Evolutionary conservation across 1,140 invertebrate genomes (phyloP).

Genomic region (Danaus plexippus): DNA sequence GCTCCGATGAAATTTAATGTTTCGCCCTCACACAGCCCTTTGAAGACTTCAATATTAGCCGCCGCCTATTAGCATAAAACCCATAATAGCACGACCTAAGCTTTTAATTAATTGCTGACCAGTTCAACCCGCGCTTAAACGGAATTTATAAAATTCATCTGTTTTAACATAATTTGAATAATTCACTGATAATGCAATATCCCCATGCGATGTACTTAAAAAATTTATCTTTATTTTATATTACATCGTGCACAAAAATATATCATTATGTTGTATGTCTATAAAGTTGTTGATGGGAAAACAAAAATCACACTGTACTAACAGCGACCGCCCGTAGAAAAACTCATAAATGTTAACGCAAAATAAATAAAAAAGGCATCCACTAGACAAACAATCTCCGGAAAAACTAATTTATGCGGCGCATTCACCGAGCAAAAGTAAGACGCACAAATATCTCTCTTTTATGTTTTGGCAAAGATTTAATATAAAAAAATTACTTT

Average conservation of each 20-base stretch:
- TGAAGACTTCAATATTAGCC: constrained; percentile 54
- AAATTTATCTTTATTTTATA: too few relatives aligned
- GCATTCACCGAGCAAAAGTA: constrained; percentile 44
- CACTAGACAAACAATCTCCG: constrained; percentile 62
- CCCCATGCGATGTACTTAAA: too few relatives aligned
- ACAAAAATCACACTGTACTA: constrained; percentile 29
- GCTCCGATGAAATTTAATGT: constrained; percentile 51
- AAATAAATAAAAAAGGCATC: constrained; percentile 59
- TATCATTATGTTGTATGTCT: not conserved
- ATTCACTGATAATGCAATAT: too few relatives aligned
- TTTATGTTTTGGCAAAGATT: constrained; percentile 67
- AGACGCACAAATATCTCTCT: constrained; percentile 55
- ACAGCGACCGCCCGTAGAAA: constrained; percentile 39
- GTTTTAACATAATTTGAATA: constrained; percentile 37
- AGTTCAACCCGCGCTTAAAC: constrained; percentile 28
- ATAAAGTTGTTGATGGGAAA: constrained; percentile 24
- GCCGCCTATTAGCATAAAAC: constrained; percentile 60
- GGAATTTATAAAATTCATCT: constrained; percentile 27
- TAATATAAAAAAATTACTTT: constrained; percentile 69
- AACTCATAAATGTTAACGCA: constrained; percentile 66
- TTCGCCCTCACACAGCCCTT: constrained; percentile 41
- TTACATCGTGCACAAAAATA: too few relatives aligned
- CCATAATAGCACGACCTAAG: constrained; percentile 53
- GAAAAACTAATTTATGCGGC: constrained; percentile 67
- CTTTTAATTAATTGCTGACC: constrained; percentile 66